Percentiles rank a stretch among this genome's conserved stretches.
Evolutionary conservation across 2,797 vertebrate species (phyloP).

Genomic region (Lycodopsis pacificus): DNA sequence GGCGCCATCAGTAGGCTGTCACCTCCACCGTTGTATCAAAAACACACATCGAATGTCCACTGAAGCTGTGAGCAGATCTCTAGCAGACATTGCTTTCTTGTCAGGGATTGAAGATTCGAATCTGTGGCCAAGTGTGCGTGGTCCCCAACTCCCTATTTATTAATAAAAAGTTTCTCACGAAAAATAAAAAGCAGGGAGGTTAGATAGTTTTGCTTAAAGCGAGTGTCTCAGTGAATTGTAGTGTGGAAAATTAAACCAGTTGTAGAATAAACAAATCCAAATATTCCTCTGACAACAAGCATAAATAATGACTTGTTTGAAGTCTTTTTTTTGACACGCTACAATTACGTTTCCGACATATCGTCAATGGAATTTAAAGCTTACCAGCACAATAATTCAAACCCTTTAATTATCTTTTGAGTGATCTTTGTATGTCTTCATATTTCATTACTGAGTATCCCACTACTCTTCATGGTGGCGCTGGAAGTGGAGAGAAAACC

Average conservation of each 20-base stretch:
- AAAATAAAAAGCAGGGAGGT: constrained; percentile 8
- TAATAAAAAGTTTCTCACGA: constrained; percentile 18
- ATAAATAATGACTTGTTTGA: constrained; percentile 28
- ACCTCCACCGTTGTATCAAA: constrained; percentile 53
- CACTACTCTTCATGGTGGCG: constrained; percentile 27
- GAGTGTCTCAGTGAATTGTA: constrained; percentile 8
- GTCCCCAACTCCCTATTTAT: constrained; percentile 27
- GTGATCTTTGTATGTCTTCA: constrained; percentile 49
- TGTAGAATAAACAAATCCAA: constrained; percentile 18
- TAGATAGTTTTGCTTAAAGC: constrained; percentile 1
- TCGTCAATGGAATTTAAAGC: constrained; percentile 39
- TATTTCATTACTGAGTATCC: constrained; percentile 65
- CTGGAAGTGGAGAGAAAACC: constrained; percentile 55
- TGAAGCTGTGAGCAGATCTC: constrained; percentile 40
- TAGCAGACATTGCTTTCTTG: constrained; percentile 36
- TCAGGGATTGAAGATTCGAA: constrained; percentile 21
- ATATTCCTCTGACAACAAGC: constrained; percentile 34
- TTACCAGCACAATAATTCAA: constrained; percentile 19
- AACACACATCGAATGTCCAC: constrained; percentile 62
- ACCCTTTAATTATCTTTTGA: constrained; percentile 54
- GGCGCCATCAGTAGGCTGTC: constrained; percentile 71
- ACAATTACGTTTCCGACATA: constrained; percentile 41
- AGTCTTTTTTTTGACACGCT: constrained; percentile 28
- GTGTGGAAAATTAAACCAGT: constrained; percentile 24
- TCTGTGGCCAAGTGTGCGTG: background rate